Evolutionary conservation across 2,888 invertebrate genomes (phyloP), one percentile per base, ranked within the genome.

Genomic region (Drosophila buzzatii): DNA sequence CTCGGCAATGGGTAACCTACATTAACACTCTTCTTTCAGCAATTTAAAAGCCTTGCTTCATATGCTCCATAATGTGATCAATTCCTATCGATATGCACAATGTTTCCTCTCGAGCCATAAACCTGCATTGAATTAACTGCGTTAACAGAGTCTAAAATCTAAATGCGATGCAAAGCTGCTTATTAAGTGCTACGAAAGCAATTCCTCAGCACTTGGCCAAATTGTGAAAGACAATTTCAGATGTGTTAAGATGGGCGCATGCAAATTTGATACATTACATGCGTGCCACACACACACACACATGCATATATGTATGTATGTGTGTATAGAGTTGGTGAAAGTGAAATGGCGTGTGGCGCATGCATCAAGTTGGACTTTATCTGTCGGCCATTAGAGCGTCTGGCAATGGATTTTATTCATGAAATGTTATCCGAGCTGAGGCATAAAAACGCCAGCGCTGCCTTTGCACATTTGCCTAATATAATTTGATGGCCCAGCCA

Each of bases 401-500:
- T 76, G 79, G 76, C 70, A 70, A 66, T 63, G 76, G 65, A 56
- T 70, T 74, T 79, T 74, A 76, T 76, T 69, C 61, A 74, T 79
- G 61, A 64, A 79, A 69, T 74, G 79, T 65, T 62, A 61, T 31
- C 76, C 61, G 64, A 70, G 76, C 44, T 70, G 58, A 41, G 69
- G 51, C 79, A 51, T 76, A 59, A 79, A 74, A 68, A 59, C 52
- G 41, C 39, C 55, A 57, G 49, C 60, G 44, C 47, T 52, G 53
- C 44, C 67, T 69, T 47, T 73, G 65, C 77, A 49, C 65, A 69
- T 83, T 85, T 76, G 63, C 59, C 53, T 74, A 89, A 83, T 81
- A 83, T 73, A 70, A 85, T 88, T 85, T 85, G 76, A 82, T 80
- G 65, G 72, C 80, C 12, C 63, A 10, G 55, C 41, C 76, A 27